phyloP scores from a whole-genome alignment of 2,113 vertebrate genomes.

The Muntiacus reevesi region DNA sequence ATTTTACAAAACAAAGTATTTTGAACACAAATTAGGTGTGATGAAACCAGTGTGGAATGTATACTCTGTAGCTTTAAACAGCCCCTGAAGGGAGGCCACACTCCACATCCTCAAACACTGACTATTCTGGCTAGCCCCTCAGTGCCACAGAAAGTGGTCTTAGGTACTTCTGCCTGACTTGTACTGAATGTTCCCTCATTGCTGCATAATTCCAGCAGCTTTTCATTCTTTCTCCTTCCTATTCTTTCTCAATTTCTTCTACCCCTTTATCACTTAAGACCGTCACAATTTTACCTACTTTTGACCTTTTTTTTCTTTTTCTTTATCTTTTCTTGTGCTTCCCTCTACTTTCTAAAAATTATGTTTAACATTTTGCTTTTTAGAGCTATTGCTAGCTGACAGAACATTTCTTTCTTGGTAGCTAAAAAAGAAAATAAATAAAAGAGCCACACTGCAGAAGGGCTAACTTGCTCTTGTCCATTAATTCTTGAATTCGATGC shows the following conservation, averaged over 20 bases:
- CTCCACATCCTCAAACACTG: background rate
- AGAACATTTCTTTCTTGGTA: background rate
- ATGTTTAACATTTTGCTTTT: background rate
- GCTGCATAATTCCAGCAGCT: background rate
- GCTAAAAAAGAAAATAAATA: background rate
- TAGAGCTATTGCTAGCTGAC: background rate
- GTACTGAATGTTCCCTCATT: accelerated
- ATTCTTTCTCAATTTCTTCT: background rate
- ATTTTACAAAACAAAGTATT: background rate
- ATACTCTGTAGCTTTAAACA: background rate
- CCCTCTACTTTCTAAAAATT: background rate
- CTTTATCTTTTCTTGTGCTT: background rate
- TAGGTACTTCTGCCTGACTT: background rate
- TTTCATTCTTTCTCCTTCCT: background rate
- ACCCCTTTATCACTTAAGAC: background rate
- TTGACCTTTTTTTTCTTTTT: background rate
- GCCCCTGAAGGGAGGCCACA: accelerated
- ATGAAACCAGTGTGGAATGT: background rate
- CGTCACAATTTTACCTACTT: background rate
- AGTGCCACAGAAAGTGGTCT: background rate
- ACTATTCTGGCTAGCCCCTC: too few relatives aligned
- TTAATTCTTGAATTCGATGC: background rate
- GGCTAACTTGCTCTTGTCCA: background rate
- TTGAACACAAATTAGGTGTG: background rate
- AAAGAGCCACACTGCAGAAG: background rate